Evolutionary conservation across 1,140 invertebrate species (phyloP).

Genomic region (Neuroterus valhalla): DNA sequence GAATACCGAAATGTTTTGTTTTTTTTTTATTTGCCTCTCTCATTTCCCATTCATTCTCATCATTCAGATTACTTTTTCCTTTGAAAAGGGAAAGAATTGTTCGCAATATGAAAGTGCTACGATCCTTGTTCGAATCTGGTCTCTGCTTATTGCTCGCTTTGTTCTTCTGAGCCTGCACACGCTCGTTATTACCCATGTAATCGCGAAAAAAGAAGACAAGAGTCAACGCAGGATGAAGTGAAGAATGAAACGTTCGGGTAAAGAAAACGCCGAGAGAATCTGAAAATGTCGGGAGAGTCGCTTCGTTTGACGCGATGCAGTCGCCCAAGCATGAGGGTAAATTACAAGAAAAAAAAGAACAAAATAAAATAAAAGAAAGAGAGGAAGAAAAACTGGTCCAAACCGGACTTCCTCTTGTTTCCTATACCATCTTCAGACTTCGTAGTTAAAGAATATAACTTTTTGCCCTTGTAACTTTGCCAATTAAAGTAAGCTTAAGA

Average conservation of each 20-base stretch:
- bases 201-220: background rate
- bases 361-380: slow-evolving; percentile 6
- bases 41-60: background rate
- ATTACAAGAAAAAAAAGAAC: background rate
- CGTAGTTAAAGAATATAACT: slow-evolving; percentile 27
- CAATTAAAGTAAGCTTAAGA: slow-evolving; percentile 31
- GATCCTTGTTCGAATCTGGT: background rate
- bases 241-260: slow-evolving; percentile 4
- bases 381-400: slow-evolving; percentile 9
- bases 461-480: slow-evolving; percentile 30
- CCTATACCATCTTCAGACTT: slow-evolving; percentile 9
- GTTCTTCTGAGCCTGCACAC: slow-evolving; percentile 9
- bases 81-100: slow-evolving; percentile 13
- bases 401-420: slow-evolving; percentile 30
- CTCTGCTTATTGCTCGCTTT: background rate
- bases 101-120: slow-evolving; percentile 24
- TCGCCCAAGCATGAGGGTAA: slow-evolving; percentile 18
- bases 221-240: background rate
- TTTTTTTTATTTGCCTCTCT: background rate
- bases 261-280: slow-evolving; percentile 7
- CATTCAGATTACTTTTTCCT: slow-evolving; percentile 10
- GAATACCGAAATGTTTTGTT: background rate
- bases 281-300: slow-evolving; percentile 13
- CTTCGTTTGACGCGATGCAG: slow-evolving; percentile 20
- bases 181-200: slow-evolving; percentile 29